Conservation (phyloP, 1,140 invertebrate species). For the Caenorhabditis elegans region DNA sequence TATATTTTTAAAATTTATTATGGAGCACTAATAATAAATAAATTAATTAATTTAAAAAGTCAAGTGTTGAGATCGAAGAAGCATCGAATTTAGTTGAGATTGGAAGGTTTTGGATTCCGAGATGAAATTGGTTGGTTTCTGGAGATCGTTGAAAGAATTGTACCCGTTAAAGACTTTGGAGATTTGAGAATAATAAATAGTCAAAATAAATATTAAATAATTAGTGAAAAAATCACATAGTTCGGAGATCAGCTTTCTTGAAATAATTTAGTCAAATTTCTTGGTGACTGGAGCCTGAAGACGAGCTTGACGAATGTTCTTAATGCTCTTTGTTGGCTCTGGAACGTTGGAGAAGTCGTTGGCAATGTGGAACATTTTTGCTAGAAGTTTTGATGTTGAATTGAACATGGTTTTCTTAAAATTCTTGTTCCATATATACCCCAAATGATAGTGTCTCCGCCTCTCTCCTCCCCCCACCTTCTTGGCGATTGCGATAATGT, state of each 20-base stretch:
- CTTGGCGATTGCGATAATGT: too few relatives aligned
- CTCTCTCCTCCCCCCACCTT: too few relatives aligned
- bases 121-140: neutral
- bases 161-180: too few relatives aligned
- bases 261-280: neutral
- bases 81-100: neutral
- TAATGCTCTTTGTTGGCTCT: neutral
- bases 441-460: neutral
- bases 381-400: neutral
- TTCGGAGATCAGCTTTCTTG: neutral
- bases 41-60: neutral
- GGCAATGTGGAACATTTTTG: neutral
- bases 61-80: neutral
- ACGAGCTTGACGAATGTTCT: neutral
- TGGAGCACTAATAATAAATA: too few relatives aligned
- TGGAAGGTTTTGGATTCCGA: neutral
- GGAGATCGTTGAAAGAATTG: neutral
- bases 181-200: neutral
- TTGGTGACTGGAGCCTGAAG: neutral
- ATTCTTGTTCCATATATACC: neutral
- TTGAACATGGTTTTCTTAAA: neutral
- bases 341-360: neutral
- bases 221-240: neutral
- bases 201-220: neutral
- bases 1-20: too few relatives aligned